Conservation (phyloP, 1,140 invertebrate genomes). For the Lerema accius region DNA sequence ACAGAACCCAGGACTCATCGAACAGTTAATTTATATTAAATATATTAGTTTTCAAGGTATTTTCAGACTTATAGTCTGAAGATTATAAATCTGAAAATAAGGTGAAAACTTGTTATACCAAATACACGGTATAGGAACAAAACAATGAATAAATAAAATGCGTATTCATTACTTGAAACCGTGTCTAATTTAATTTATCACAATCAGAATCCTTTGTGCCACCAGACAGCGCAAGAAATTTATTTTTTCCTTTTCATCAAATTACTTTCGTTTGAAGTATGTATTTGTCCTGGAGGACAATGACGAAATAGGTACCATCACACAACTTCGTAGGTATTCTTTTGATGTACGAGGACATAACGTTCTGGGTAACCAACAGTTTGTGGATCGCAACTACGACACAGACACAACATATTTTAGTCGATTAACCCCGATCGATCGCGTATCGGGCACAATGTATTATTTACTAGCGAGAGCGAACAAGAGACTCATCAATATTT, state of each 20-base stretch:
- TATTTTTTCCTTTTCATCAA: constrained; percentile 4
- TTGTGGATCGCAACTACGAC: background rate
- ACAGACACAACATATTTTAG: constrained; percentile 22
- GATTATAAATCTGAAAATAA: too few relatives aligned
- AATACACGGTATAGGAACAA: too few relatives aligned
- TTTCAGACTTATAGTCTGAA: too few relatives aligned
- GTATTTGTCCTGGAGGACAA: background rate
- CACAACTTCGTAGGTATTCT: constrained; percentile 2
- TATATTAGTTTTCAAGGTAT: too few relatives aligned
- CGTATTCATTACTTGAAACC: constrained; percentile 12
- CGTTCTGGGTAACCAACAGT: background rate
- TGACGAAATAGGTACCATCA: background rate
- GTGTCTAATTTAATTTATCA: constrained; percentile 6
- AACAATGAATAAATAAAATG: background rate
- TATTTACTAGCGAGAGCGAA: constrained; percentile 28
- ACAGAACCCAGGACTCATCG: too few relatives aligned
- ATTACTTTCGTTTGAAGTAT: constrained; percentile 2
- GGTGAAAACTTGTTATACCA: too few relatives aligned
- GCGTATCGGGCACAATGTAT: constrained; percentile 26
- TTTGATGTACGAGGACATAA: background rate
- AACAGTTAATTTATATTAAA: too few relatives aligned
- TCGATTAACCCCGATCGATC: constrained; percentile 29
- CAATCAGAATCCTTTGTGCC: background rate
- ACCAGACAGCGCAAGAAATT: background rate
- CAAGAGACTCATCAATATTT: constrained; percentile 35